Base-by-base conservation (phyloP, 2,797 vertebrate species). In the Hypotaenidia philippensis region DNA sequence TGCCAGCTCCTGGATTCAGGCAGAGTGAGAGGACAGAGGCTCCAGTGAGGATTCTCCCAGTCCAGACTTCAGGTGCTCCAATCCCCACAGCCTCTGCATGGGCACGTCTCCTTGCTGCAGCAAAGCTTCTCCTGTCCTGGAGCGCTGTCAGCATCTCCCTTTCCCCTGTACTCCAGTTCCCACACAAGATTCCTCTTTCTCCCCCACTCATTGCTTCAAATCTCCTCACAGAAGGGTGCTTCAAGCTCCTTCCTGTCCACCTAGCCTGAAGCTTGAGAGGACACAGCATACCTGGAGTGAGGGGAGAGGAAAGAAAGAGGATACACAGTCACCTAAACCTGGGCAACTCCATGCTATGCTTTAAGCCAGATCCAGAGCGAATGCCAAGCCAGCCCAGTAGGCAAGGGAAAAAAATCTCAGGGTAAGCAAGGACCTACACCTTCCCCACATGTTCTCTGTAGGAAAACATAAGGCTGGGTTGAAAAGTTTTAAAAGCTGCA, bases 401-500 rank as follows among this genome's bases (percentile, higher is more conserved):
- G 41, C 12, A 69, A 69, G 16, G 11, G 21, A 5, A 40, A 22
- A 72, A 70, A 76, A 79, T 56, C 47, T 84, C 60, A 47, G 31
- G 47, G 23, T 59, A 63, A 91, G n/a, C 23, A 78, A 57, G 44
- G 23, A 56, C 44, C 40, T 91, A 57, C 12, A 56, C 78, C 81
- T 86, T 56, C 12, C 49, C 34, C 26, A 21, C n/a, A 16, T 63
- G 26, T 81, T 94, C 27, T 89, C 13, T 72, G 57, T 14, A 82
- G 53, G 53, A 94, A 93, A 57, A 61, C 31, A 77, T 52, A 47
- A 74, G 40, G 4, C 40, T 84, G n/a, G n/a, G 38, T 26, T 89
- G 74, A 84, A 90, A 88, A 93, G 56, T 57, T 93, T 90, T 77
- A 82, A 93, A 52, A 93, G 90, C 45, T 70, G 66, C 64, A n/a